Base-by-base conservation (phyloP, 2,797 vertebrate genomes). In the Lacerta agilis region DNA sequence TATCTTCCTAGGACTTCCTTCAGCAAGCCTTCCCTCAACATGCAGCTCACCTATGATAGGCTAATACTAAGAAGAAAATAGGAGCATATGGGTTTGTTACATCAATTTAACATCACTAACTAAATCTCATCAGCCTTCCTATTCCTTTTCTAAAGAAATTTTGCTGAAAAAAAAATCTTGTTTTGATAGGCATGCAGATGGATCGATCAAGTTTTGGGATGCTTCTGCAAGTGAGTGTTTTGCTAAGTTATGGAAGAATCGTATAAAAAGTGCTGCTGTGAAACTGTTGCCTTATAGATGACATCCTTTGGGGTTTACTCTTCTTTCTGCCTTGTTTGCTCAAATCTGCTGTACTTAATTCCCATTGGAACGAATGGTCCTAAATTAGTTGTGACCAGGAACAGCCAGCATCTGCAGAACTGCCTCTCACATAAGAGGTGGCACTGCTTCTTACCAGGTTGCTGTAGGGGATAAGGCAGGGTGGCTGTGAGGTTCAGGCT, bases 161-260 rank as follows among this genome's bases (percentile, higher is more conserved):
- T 71, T 88, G 49, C 49, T 85, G 78, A n/a, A 91, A 64, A 91
- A 64, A 64, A 64, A 64, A 92, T 90, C 89, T 87, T 90, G 79
- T 88, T 95, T 94, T 96, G 79, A 29, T 94, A 99, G 99, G 93
- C 99, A 99, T 95, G 99, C 99, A 94, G 99, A 99, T 97, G 99
- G 99, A 93, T 99, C 99, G 86, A 96, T 99, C 95, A 99, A 99
- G 96, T 99, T 99, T 96, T 99, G 99, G 99, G 99, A 99, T 97
- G 99, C 99, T 71, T 99, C 98, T 96, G 98, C 98, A 98, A 99
- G 99, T 99, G 96, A 97, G 98, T 98, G 36, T 89, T 95, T 93
- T 84, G 82, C 79, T 69, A 79, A 73, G 45, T 85, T 73, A 41
- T 79, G 76, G 36, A 58, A 76, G 29, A 23, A 83, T 89, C 38